phyloP scores from a whole-genome alignment of 1,140 invertebrate genomes.

The Cherax destructor region DNA sequence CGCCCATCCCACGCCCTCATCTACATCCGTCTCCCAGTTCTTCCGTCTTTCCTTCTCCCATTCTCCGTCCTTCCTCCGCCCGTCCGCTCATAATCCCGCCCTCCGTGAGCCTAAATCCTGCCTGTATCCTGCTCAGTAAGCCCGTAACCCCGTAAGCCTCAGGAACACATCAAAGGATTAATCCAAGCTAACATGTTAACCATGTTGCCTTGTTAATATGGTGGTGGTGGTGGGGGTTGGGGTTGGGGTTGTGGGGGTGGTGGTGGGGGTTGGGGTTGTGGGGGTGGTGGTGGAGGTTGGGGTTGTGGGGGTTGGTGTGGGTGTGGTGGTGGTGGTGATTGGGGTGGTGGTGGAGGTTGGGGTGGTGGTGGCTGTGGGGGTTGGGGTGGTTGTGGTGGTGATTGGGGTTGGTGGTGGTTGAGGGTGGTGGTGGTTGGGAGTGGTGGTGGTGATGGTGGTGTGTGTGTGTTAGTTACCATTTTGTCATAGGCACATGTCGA shows the following conservation, averaged over 20 bases:
- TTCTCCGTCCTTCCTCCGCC: not conserved
- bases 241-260: not conserved
- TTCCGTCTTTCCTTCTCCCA: not conserved
- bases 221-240: too few relatives aligned
- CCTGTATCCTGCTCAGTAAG: not conserved
- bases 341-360: too few relatives aligned
- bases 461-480: too few relatives aligned
- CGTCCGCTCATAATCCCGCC: not conserved
- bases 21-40: too few relatives aligned
- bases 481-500: too few relatives aligned
- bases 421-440: too few relatives aligned
- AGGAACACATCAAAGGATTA: conserved; percentile 48
- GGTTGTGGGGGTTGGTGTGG: not conserved
- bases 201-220: conserved; percentile 11
- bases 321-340: too few relatives aligned
- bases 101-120: not conserved
- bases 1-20: too few relatives aligned
- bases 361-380: too few relatives aligned
- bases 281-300: conserved; percentile 6
- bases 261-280: not conserved
- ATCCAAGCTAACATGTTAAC: conserved; percentile 42
- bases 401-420: too few relatives aligned
- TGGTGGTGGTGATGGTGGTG: too few relatives aligned
- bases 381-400: too few relatives aligned
- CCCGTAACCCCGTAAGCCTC: conserved; percentile 35